Evolutionary conservation across 1,140 invertebrate genomes (phyloP), one percentile per base, ranked within the genome.

Genomic region (Drosophila kohkoa): DNA sequence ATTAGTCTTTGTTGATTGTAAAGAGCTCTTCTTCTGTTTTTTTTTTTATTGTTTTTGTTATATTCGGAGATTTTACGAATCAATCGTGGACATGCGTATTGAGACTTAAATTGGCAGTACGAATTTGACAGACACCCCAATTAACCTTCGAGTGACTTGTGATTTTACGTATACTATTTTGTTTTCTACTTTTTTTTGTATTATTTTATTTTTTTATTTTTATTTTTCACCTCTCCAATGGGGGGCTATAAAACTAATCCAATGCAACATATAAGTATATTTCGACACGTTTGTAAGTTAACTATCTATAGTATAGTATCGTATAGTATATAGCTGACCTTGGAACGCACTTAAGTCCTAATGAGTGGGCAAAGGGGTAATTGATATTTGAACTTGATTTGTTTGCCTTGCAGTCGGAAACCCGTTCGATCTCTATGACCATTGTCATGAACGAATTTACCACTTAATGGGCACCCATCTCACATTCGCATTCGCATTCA

Each of bases 61-160:
- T 38, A 3, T 38, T 51, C 30, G 6, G n/a, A 45, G 63, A 58
- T 62, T 64, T 51, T 11, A 54, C 59, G 63, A 73, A 73, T 72
- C 55, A 74, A 74, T 66, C 30, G 51, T 32, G 32, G 35, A 48
- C 62, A 62, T 54, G 45, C 1, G 54, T 28, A 48, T 68, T 38
- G 16, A 74, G 57, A 20, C 28, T 43, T 45, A 60, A 55, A 74
- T 75, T 77, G 75, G 69, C 79, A 87, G 67, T 82, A 57, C 72
- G 45, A 77, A 69, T 64, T 65, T 60, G 52, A 69, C 48, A 68
- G 55, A 60, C 68, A 52, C 46, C 45, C 55, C 72, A 69, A 74
- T 65, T 88, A 88, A 82, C 82, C 82, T 87, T 87, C 83, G 51
- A 54, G 65, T 79, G 76, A 75, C 66, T 55, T 76, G 35, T 64